phyloP scores from a whole-genome alignment of 2,113 vertebrate species.

The Tinamus guttatus region DNA sequence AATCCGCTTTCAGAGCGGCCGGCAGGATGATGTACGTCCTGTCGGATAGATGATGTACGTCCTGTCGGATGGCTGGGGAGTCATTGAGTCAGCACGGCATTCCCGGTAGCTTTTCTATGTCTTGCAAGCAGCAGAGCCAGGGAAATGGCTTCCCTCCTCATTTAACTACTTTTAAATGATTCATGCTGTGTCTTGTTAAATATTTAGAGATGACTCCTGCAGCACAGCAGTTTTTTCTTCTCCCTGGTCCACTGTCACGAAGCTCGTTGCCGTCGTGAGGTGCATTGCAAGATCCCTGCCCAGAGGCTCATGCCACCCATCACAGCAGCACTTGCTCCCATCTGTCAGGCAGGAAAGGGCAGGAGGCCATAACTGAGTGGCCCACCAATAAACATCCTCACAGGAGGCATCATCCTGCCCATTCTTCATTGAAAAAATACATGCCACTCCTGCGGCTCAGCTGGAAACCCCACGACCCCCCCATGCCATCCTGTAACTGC shows the following conservation, averaged over 20 bases:
- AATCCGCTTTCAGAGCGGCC: neutral
- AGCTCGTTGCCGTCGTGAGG: too few species aligned
- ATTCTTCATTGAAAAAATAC: neutral
- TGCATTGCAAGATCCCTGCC: neutral
- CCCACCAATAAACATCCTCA: neutral
- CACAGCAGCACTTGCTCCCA: neutral
- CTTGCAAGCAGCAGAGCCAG: neutral
- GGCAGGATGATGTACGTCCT: neutral
- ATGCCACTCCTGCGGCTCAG: neutral
- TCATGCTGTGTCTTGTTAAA: neutral
- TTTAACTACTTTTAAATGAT: too few species aligned
- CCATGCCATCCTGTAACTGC: too few species aligned
- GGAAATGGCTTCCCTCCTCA: accelerated
- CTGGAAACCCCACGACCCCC: too few species aligned
- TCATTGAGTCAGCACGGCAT: neutral
- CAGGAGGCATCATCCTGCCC: neutral
- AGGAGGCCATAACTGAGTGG: neutral
- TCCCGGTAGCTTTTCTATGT: neutral
- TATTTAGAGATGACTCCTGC: neutral
- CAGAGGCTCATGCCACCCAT: accelerated
- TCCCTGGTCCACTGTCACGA: neutral
- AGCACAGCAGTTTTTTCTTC: neutral
- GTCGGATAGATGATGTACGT: neutral
- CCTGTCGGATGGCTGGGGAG: neutral
- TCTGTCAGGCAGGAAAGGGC: neutral